A percentile compares a stretch with the other conserved stretches of the same genome.
Conservation (phyloP, 2,113 vertebrate species). For the Megaleporinus macrocephalus region DNA sequence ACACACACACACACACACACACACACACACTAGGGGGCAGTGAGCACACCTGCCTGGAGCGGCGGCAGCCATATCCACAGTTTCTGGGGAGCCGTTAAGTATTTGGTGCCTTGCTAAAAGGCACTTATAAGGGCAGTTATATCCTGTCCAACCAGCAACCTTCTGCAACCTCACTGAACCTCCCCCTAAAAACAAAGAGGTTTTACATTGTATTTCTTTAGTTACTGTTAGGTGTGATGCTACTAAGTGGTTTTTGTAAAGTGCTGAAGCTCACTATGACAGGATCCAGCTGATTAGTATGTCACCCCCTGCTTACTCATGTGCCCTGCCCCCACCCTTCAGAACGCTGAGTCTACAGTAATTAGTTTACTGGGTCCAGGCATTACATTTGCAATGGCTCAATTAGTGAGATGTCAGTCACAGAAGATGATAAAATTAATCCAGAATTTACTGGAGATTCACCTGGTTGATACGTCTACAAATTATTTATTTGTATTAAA, state of each 20-base stretch:
- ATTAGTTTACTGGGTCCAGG: neutral
- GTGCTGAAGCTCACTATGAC: neutral
- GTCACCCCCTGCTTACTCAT: neutral
- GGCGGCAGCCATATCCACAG: too few relatives aligned
- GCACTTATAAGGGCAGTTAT: too few relatives aligned
- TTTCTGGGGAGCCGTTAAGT: too few relatives aligned
- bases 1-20: too few relatives aligned
- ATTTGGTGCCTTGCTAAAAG: too few relatives aligned
- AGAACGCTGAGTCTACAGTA: neutral
- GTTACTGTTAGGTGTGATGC: neutral
- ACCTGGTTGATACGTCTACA: too few relatives aligned
- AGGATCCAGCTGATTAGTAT: neutral
- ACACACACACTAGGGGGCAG: too few relatives aligned
- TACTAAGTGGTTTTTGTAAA: neutral
- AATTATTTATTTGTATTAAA: neutral
- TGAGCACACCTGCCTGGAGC: too few relatives aligned
- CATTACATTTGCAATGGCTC: neutral
- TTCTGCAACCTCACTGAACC: too few relatives aligned
- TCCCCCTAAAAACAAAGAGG: too few relatives aligned
- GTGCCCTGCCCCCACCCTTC: neutral
- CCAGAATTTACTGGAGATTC: neutral
- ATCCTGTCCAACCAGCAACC: too few relatives aligned
- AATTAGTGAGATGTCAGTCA: neutral
- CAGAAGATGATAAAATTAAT: neutral
- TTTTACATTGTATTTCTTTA: neutral